These are phyloP conservation scores for Hephaestus fuliginosus DNA, from an alignment of 2,797 vertebrate species.

Conservation along the genomic window DNA sequence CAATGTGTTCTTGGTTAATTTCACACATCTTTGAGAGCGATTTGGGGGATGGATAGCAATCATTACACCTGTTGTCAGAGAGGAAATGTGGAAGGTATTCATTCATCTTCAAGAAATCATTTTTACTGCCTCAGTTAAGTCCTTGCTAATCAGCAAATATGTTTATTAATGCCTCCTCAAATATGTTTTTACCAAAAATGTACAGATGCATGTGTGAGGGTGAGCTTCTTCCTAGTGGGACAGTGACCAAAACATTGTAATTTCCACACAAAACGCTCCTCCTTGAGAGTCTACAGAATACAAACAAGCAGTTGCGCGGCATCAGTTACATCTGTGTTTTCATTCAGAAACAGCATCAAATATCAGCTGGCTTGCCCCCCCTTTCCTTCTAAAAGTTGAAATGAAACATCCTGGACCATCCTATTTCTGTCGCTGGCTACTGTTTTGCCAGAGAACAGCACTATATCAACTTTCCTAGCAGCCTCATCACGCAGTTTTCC, in stretches of 20 bases:
- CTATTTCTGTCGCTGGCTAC: slow-evolving; percentile 31
- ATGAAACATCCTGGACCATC: slow-evolving; percentile 27
- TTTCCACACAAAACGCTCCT: slow-evolving; percentile 14
- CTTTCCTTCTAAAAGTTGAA: slow-evolving; percentile 30
- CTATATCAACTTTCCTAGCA: slow-evolving; percentile 56
- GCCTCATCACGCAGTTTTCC: slow-evolving; percentile 36
- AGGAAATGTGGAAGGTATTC: slow-evolving; percentile 16
- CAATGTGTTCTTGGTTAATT: slow-evolving; percentile 57
- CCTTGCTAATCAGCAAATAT: not conserved
- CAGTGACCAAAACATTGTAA: slow-evolving; percentile 13
- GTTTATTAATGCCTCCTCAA: not conserved
- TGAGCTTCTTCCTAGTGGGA: not conserved
- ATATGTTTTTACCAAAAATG: not conserved
- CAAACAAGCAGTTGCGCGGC: slow-evolving; percentile 40
- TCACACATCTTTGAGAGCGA: slow-evolving; percentile 45
- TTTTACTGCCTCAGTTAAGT: slow-evolving; percentile 1
- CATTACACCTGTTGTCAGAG: slow-evolving; percentile 38
- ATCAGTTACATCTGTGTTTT: slow-evolving; percentile 47
- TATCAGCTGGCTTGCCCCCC: slow-evolving; percentile 29
- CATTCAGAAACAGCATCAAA: slow-evolving; percentile 31
- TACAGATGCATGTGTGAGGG: not conserved
- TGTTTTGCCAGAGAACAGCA: slow-evolving; percentile 36
- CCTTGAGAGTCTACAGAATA: slow-evolving; percentile 6
- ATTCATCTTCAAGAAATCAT: slow-evolving; percentile 15
- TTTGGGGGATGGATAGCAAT: slow-evolving; percentile 31